phyloP scores from a whole-genome alignment of 1,140 invertebrate species.

The Brachionus asplanchnoidis region DNA sequence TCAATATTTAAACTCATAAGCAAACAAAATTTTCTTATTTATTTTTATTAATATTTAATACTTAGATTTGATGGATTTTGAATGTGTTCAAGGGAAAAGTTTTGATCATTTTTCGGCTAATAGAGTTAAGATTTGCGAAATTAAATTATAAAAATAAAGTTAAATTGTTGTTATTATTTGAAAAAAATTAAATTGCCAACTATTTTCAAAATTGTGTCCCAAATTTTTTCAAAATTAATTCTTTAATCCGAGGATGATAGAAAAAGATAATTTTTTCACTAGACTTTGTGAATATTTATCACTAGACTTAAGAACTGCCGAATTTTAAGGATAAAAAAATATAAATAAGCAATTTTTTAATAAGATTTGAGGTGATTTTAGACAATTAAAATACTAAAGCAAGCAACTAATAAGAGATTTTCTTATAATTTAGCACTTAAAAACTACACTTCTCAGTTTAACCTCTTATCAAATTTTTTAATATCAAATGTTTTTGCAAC shows the following conservation, averaged over 20 bases:
- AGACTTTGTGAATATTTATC: not conserved
- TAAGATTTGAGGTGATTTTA: not conserved
- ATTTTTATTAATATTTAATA: conserved; percentile 2
- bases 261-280: not conserved
- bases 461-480: too few relatives aligned
- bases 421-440: too few relatives aligned
- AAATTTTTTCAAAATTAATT: not conserved
- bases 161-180: not conserved
- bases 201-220: not conserved
- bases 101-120: not conserved
- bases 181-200: not conserved
- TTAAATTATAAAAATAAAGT: not conserved
- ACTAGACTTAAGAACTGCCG: not conserved
- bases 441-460: too few relatives aligned
- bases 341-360: not conserved
- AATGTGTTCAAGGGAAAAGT: not conserved
- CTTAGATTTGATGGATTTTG: not conserved
- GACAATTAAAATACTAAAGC: not conserved
- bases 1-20: not conserved
- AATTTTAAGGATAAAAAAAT: not conserved
- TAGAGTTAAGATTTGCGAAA: not conserved
- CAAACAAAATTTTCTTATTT: not conserved
- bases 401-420: too few relatives aligned
- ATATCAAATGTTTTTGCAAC: too few relatives aligned
- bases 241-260: not conserved